These are phyloP conservation scores for Sciurus vulgaris DNA, from an alignment of 2,797 vertebrate species.

Conservation along the genomic window DNA sequence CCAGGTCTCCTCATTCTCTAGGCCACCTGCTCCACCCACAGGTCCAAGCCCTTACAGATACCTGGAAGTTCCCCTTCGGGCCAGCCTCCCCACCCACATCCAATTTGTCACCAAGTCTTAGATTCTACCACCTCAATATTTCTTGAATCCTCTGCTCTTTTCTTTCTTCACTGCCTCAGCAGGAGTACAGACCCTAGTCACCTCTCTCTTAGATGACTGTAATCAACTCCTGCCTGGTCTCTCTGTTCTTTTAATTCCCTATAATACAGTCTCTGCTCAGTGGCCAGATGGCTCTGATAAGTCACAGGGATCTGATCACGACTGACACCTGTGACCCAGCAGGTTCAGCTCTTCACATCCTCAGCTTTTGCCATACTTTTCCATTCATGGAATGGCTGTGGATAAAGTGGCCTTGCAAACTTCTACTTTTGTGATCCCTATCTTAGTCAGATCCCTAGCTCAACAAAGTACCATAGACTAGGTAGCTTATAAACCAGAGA, in stretches of 20 bases:
- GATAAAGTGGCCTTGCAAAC: not conserved
- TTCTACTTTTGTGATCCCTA: not conserved
- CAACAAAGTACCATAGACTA: not conserved
- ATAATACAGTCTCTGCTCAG: not conserved
- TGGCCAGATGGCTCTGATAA: constrained; percentile 3
- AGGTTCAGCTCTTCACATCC: not conserved
- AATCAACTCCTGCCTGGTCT: not conserved
- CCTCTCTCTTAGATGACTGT: not conserved
- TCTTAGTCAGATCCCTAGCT: not conserved
- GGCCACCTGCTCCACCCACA: not conserved
- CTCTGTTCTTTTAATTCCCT: not conserved
- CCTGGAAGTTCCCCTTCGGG: not conserved
- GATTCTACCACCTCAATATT: not conserved
- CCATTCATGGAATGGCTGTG: not conserved
- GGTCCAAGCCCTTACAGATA: not conserved
- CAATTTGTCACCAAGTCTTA: constrained; percentile 5
- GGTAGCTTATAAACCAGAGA: not conserved
- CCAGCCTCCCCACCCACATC: not conserved
- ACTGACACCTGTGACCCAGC: not conserved
- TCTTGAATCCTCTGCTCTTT: not conserved
- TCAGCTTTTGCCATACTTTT: constrained; percentile 5
- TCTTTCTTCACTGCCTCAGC: not conserved
- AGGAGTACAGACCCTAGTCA: not conserved
- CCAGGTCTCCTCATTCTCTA: not conserved
- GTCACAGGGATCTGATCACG: not conserved